Percentiles rank a stretch among this genome's conserved stretches.
These are phyloP conservation scores for Hylaeus volcanicus DNA, from an alignment of 1,140 invertebrate species.

Conservation along the genomic window DNA sequence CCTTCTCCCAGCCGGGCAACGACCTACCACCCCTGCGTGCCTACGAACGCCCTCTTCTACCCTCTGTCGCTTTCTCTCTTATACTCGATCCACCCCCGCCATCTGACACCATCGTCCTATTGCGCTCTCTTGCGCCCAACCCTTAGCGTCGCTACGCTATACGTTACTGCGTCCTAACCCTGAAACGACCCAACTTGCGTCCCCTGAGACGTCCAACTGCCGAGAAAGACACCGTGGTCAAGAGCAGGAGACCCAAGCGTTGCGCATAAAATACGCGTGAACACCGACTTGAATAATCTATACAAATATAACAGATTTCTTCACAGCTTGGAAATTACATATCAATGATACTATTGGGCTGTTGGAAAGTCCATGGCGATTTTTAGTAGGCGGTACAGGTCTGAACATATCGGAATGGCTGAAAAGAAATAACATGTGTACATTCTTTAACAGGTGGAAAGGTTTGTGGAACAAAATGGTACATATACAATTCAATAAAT, in stretches of 20 bases:
- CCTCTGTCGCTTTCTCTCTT: slow-evolving; percentile 38
- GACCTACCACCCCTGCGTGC: slow-evolving; percentile 67
- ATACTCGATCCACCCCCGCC: neutral
- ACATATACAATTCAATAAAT: too few species aligned
- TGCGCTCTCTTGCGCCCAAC: neutral
- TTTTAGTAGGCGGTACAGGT: too few species aligned
- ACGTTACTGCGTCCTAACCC: slow-evolving; percentile 50
- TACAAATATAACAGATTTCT: too few species aligned
- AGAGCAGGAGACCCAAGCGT: slow-evolving; percentile 34
- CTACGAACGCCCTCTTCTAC: slow-evolving; percentile 11
- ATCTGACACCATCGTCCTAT: neutral
- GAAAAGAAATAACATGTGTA: too few species aligned
- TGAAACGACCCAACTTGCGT: slow-evolving; percentile 34
- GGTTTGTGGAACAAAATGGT: too few species aligned
- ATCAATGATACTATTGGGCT: neutral
- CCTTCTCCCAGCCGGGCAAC: slow-evolving; percentile 65
- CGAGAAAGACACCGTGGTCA: slow-evolving; percentile 47
- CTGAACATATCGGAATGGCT: too few species aligned
- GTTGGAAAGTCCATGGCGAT: too few species aligned
- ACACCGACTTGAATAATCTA: neutral
- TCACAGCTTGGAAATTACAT: too few species aligned
- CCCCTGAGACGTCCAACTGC: slow-evolving; percentile 29
- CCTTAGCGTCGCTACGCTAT: slow-evolving; percentile 23
- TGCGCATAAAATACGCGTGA: slow-evolving; percentile 8
- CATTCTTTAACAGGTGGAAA: too few species aligned